These are phyloP conservation scores for Aporrectodea caliginosa DNA, from an alignment of 1,140 invertebrate genomes.

Conservation along the genomic window DNA sequence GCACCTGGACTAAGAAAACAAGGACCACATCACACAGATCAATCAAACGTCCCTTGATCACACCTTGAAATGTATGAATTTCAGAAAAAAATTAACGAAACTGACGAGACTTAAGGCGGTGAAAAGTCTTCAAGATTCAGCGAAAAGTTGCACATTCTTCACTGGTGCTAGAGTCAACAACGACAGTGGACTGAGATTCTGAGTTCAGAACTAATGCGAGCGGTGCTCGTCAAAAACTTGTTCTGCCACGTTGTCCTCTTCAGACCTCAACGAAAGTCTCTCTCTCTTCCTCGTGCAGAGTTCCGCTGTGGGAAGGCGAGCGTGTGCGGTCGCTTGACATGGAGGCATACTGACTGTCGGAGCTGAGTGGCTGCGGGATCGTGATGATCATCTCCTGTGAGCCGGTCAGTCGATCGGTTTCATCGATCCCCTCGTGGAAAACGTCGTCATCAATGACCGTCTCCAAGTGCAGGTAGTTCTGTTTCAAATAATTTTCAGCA, in stretches of 20 bases:
- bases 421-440: neutral
- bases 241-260: no score
- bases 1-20: no score
- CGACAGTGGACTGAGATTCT: neutral
- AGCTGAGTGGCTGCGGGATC: neutral
- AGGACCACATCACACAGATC: no score
- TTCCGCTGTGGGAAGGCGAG: neutral
- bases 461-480: neutral
- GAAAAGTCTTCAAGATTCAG: no score
- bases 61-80: no score
- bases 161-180: neutral
- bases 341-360: neutral
- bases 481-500: neutral
- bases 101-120: no score
- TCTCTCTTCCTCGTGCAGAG: neutral
- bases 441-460: neutral
- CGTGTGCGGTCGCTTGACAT: neutral
- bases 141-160: neutral
- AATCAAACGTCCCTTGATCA: no score
- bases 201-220: neutral
- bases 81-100: no score
- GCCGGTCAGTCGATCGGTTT: neutral
- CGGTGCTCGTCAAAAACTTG: no score
- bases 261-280: neutral
- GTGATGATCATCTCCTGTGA: neutral